Base-by-base conservation (phyloP, 2,797 vertebrate species). In the Trematomus bernacchii region DNA sequence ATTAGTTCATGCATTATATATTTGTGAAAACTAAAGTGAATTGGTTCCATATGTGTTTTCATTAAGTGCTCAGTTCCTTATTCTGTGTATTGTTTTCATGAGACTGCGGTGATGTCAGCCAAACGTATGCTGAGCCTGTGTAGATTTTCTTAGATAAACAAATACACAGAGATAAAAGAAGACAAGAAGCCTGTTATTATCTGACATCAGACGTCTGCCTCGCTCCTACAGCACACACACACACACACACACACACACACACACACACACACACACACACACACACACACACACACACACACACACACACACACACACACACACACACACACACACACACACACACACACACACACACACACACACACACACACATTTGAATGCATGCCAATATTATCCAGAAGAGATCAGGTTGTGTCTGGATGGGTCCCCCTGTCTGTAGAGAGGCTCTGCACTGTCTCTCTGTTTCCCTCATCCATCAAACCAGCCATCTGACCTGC, bases 321-420 rank as follows among this genome's bases (percentile, higher is more conserved):
- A 37, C 60, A 66, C n/a, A n/a, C n/a, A n/a, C n/a, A n/a, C n/a
- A n/a, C n/a, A n/a, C n/a, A n/a, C n/a, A n/a, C n/a, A n/a, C n/a
- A n/a, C n/a, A n/a, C n/a, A n/a, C n/a, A n/a, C n/a, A n/a, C n/a
- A n/a, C n/a, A n/a, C n/a, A n/a, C n/a, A n/a, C n/a, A n/a, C n/a
- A n/a, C n/a, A n/a, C n/a, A n/a, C 73, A 62, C 53, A 62, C 66
- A 64, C 18, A 65, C 68, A 73, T 88, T 86, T 92, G 83, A 87
- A 47, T 67, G 64, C 10, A 47, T 84, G 81, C 76, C 87, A 91
- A 15, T 3, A 55, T 50, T 60, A 63, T 84, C 80, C 77, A 83
- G 82, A 79, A 46, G 59, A 83, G 80, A 84, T 90, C 80, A 85
- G 42, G 78, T 91, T 84, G 76, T 85, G 69, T 71, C 85, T 86